phyloP scores from a whole-genome alignment of 2,888 invertebrate genomes.

The Drosophila differens region DNA sequence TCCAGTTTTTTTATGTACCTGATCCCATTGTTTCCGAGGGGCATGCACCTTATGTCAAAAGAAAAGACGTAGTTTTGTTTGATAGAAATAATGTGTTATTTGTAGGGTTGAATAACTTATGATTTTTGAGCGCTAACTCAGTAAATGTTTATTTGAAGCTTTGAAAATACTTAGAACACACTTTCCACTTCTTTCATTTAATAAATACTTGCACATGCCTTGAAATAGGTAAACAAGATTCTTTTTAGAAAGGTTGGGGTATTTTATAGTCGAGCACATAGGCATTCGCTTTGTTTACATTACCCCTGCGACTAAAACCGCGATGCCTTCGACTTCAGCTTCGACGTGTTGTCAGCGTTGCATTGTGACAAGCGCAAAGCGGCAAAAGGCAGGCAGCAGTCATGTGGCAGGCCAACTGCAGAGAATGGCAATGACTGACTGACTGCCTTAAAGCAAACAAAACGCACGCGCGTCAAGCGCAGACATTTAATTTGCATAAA shows the following conservation, averaged over 20 bases:
- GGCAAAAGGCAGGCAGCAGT: conserved; percentile 11
- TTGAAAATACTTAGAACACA: too few relatives aligned
- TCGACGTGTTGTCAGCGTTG: conserved; percentile 29
- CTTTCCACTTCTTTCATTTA: not conserved
- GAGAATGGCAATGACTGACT: conserved; percentile 47
- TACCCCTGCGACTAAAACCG: conserved; percentile 32
- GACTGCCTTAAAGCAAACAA: conserved; percentile 74
- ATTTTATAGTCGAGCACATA: conserved; percentile 18
- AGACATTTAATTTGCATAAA: conserved; percentile 81
- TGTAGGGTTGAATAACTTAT: not conserved
- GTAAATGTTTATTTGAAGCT: not conserved
- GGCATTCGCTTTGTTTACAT: conserved; percentile 5
- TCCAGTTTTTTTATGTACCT: conserved; percentile 41
- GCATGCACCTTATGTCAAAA: not conserved
- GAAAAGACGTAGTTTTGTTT: not conserved
- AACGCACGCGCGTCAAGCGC: conserved; percentile 78
- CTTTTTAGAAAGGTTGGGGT: not conserved
- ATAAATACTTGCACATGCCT: not conserved
- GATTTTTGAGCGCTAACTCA: not conserved
- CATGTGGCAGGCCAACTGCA: conserved; percentile 29
- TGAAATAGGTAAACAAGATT: not conserved
- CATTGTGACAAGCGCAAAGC: conserved; percentile 5
- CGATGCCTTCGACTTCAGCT: conserved; percentile 22
- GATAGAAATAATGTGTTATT: not conserved
- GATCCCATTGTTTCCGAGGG: not conserved